Evolutionary conservation across 2,797 vertebrate species (phyloP).

Genomic region (Mus minutoides): DNA sequence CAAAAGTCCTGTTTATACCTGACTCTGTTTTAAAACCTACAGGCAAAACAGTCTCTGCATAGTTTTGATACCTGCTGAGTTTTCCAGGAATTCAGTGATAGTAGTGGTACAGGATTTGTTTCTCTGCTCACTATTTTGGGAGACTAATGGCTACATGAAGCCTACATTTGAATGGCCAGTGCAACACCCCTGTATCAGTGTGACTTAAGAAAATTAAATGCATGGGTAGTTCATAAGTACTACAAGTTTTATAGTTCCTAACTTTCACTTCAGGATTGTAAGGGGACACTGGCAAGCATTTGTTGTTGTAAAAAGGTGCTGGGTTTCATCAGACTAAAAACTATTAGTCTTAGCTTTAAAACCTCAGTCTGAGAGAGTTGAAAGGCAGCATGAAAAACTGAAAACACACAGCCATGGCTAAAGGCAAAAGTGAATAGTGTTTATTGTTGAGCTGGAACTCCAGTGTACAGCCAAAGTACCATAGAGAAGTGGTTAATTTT

Average conservation of each 20-base stretch:
- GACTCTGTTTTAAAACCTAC: conserved; percentile 22
- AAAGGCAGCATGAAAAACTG: background rate
- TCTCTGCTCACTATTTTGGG: background rate
- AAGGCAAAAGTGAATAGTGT: background rate
- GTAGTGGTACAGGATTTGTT: background rate
- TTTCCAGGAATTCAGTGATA: conserved; percentile 12
- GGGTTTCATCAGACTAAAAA: conserved; percentile 25
- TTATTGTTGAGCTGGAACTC: background rate
- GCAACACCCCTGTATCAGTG: background rate
- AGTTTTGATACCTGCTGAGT: background rate
- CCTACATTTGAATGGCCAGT: background rate
- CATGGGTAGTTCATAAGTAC: background rate
- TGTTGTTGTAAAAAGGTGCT: background rate
- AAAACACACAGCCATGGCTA: background rate
- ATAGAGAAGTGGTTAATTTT: background rate
- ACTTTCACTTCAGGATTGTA: background rate
- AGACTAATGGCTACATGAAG: background rate
- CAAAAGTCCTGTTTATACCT: background rate
- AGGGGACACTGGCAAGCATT: background rate
- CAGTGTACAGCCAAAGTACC: background rate
- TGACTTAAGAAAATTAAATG: background rate
- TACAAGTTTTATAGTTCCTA: background rate
- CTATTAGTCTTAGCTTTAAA: background rate
- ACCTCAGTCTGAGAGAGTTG: background rate
- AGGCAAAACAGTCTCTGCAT: background rate